A percentile compares a stretch with the other conserved stretches of the same genome.
Evolutionary conservation across 64 coral and sea anemone genomes (phyloP).

Genomic region (Montipora sp.): DNA sequence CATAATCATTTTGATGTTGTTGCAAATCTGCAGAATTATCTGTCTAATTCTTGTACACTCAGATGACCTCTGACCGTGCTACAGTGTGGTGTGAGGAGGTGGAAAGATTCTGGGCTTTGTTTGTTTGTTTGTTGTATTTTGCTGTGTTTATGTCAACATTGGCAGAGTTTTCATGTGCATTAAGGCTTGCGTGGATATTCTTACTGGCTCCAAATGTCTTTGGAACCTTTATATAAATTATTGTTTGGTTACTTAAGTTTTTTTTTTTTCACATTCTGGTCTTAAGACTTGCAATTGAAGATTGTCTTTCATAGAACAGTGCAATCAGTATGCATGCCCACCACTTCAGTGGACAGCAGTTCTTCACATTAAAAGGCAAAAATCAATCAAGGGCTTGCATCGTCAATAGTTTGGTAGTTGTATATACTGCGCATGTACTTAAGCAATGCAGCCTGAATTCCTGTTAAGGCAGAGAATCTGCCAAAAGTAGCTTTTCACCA

Average conservation of each 20-base stretch:
- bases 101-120: conserved; percentile 25
- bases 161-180: neutral
- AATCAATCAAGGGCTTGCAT: too few species aligned
- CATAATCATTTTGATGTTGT: conserved; percentile 54
- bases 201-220: too few species aligned
- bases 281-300: too few species aligned
- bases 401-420: too few species aligned
- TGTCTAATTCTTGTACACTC: conserved; percentile 55
- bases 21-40: conserved; percentile 62
- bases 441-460: too few species aligned
- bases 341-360: neutral
- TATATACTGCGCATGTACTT: too few species aligned
- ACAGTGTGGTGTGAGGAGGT: conserved; percentile 50
- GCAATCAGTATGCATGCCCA: neutral
- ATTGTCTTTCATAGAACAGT: neutral
- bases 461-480: too few species aligned
- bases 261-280: too few species aligned
- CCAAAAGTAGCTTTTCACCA: too few species aligned
- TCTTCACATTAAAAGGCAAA: neutral
- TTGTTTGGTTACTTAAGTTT: too few species aligned
- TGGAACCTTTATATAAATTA: too few species aligned
- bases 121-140: neutral
- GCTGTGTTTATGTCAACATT: neutral
- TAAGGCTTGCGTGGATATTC: too few species aligned
- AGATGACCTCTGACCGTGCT: conserved; percentile 52